phyloP scores from a whole-genome alignment of 2,797 vertebrate genomes.

The Scleropages formosus region DNA sequence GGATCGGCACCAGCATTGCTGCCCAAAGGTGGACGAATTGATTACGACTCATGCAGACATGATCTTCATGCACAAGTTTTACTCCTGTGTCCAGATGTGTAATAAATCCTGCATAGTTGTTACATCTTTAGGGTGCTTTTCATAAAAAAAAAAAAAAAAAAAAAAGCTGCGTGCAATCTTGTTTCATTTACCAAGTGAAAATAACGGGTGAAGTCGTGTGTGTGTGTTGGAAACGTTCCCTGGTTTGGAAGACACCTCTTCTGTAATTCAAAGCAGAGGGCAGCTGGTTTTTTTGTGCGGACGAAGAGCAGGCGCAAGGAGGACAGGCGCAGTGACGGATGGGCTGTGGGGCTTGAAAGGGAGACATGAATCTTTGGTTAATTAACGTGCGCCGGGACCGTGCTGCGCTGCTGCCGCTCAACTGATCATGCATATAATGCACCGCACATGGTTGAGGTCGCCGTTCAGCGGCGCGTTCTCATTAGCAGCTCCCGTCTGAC shows the following conservation, averaged over 20 bases:
- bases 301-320: too few relatives aligned
- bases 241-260: not conserved
- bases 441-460: constrained; percentile 35
- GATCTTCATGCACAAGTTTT: not conserved
- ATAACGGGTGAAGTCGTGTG: not conserved
- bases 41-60: not conserved
- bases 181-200: constrained; percentile 7
- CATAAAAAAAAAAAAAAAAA: too few relatives aligned
- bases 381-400: constrained; percentile 35
- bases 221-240: not conserved
- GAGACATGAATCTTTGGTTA: constrained; percentile 46
- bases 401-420: constrained; percentile 38
- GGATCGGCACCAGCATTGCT: not conserved
- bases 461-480: not conserved
- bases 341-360: not conserved
- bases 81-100: too few relatives aligned
- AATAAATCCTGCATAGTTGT: not conserved
- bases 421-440: constrained; percentile 39
- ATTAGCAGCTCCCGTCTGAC: constrained; percentile 29
- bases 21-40: too few relatives aligned
- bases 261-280: not conserved
- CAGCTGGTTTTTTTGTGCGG: too few relatives aligned
- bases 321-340: not conserved
- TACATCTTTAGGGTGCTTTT: not conserved
- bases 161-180: too few relatives aligned